Conservation (phyloP, 2,888 invertebrate genomes). For the Rhorus exstirpatorius region DNA sequence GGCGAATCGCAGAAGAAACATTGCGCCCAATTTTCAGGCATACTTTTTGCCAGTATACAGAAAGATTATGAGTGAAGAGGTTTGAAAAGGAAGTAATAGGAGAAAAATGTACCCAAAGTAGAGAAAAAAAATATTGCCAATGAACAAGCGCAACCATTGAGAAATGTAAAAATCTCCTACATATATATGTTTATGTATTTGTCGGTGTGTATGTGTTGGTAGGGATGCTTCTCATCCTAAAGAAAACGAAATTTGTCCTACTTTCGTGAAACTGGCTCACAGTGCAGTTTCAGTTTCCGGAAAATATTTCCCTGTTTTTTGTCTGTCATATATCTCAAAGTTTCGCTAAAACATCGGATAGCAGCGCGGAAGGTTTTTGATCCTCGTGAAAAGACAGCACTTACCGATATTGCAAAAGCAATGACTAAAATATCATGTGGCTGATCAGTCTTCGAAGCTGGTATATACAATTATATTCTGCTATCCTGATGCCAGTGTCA, state of each 20-base stretch:
- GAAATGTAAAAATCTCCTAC: conserved; percentile 24
- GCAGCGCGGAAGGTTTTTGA: conserved; percentile 75
- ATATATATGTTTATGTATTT: background rate
- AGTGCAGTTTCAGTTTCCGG: conserved; percentile 46
- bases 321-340: conserved; percentile 39
- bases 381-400: conserved; percentile 78
- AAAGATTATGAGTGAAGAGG: conserved; percentile 12
- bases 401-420: conserved; percentile 82
- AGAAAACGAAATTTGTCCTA: conserved; percentile 50
- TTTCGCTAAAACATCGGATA: conserved; percentile 63
- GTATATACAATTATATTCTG: conserved; percentile 17
- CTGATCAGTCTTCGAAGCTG: conserved; percentile 49
- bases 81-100: conserved; percentile 4
- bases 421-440: conserved; percentile 65
- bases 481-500: background rate
- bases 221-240: conserved; percentile 5
- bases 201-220: background rate
- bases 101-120: background rate
- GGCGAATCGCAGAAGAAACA: conserved; percentile 35
- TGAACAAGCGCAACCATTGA: conserved; percentile 17
- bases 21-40: conserved; percentile 24
- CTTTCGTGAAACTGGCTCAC: conserved; percentile 41
- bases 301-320: conserved; percentile 44
- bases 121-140: conserved; percentile 8
- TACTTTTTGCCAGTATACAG: conserved; percentile 24